Conservation (phyloP, 2,888 invertebrate species). For the Dilophus febrilis region DNA sequence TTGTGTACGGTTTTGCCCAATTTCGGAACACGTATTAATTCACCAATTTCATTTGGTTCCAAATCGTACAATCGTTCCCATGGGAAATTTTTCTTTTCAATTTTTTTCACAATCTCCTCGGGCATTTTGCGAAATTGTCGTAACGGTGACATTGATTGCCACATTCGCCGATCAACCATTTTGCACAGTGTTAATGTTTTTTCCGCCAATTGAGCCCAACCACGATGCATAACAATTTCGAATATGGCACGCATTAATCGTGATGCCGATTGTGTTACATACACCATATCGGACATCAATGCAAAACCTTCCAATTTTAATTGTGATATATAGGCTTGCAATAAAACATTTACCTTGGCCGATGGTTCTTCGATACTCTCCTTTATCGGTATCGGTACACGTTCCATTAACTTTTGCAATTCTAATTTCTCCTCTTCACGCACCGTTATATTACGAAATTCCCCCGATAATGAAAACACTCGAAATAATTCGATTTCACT, state of each 20-base stretch:
- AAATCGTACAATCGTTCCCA: slow-evolving; percentile 92
- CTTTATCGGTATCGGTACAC: slow-evolving; percentile 97
- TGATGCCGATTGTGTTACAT: slow-evolving; percentile 93
- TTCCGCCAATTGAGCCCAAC: slow-evolving; percentile 96
- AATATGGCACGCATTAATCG: slow-evolving; percentile 90
- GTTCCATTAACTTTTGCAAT: slow-evolving; percentile 71
- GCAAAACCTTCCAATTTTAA: slow-evolving; percentile 96
- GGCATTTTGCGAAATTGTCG: slow-evolving; percentile 95
- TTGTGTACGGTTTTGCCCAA: slow-evolving; percentile 82
- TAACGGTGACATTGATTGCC: slow-evolving; percentile 98
- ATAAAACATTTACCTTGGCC: slow-evolving; percentile 87
- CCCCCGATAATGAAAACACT: slow-evolving; percentile 95
- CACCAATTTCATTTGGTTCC: slow-evolving; percentile 94
- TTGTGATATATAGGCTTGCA: slow-evolving; percentile 97
- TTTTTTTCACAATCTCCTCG: slow-evolving; percentile 88
- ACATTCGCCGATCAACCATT: slow-evolving; percentile 98
- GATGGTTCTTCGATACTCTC: slow-evolving; percentile 92
- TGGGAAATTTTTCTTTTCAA: slow-evolving; percentile 94
- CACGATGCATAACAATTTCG: slow-evolving; percentile 82
- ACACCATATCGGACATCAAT: slow-evolving; percentile 98
- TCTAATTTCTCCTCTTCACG: slow-evolving; percentile 94
- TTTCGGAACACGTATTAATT: slow-evolving; percentile 35
- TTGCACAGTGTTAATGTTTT: slow-evolving; percentile 92
- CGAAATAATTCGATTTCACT: slow-evolving; percentile 95
- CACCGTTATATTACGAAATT: slow-evolving; percentile 86